Evolutionary conservation across 2,113 vertebrate species (phyloP), one percentile per base, ranked within the genome.

Genomic region (Lagopus leucura): DNA sequence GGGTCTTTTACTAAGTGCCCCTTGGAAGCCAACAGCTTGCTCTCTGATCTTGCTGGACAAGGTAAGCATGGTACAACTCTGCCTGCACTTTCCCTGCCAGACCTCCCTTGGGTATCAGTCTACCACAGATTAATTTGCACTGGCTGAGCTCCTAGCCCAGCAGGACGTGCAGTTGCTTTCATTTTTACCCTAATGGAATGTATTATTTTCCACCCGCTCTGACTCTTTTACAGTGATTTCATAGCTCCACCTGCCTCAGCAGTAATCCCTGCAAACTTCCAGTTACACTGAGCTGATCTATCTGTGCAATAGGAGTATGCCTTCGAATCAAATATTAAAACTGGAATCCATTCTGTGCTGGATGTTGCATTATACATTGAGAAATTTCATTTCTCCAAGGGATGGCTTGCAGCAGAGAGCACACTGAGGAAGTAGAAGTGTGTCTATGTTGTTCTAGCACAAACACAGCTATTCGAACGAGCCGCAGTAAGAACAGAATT

Each of bases 401-500:
- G 73, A 43, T 74, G 78, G 74, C 76, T 82, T 75, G 57, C 28
- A 28, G 93, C 90, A 70, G 54, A 88, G 70, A 76, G 70, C 38
- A 11, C 22, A 30, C 79, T 1, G 1, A 86, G 87, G 58, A 91
- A 70, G 22, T 65, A 43, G 36, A 60, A 43, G 11, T 5, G 16
- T 14, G 21, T 40, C 28, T 52, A 43, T 86, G 89, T 84, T 93
- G 75, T 94, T 96, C 90, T 79, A 95, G 92, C 72, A 86, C 92
- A 91, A 93, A 90, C 83, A 93, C 73, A 72, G 82, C 88, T 93
- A 76, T 88, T 92, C 83, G 94, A 93, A 92, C 43, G 91, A 96
- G 92, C 92, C 89, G 63, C 86, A 88, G 91, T 1, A 60, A 93
- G 95, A 95, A 74, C 79, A 94, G 93, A 87, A 92, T 84, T 93